phyloP scores from a whole-genome alignment of 2,888 invertebrate species.

The Malachius bipustulatus region DNA sequence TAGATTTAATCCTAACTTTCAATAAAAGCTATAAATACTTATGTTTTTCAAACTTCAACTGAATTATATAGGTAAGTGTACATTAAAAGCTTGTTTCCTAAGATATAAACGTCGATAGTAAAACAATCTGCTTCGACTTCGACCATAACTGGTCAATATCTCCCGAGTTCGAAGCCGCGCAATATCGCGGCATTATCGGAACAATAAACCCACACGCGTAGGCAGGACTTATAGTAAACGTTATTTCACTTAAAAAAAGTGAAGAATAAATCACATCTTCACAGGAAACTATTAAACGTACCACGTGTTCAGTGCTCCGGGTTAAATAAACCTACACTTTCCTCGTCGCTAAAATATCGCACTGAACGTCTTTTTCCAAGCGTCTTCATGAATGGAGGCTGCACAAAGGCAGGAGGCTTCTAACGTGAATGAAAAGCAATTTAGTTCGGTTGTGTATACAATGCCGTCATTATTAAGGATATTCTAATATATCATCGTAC shows the following conservation, averaged over 20 bases:
- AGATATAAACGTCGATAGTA: too few species aligned
- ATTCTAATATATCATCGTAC: constrained; percentile 37
- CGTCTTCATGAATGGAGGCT: neutral
- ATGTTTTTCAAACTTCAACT: too few species aligned
- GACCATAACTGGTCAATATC: too few species aligned
- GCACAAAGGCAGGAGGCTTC: constrained; percentile 5
- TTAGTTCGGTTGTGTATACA: constrained; percentile 24
- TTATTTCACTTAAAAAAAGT: constrained; percentile 9
- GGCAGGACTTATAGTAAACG: neutral
- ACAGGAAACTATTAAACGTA: constrained; percentile 24
- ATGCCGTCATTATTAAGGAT: constrained; percentile 35
- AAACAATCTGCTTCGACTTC: too few species aligned
- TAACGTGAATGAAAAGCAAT: constrained; percentile 13
- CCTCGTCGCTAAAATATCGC: constrained; percentile 4
- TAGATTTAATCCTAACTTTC: too few species aligned
- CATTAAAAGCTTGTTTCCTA: too few species aligned
- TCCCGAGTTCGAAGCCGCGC: too few species aligned
- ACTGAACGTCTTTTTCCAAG: constrained; percentile 4
- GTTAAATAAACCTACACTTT: constrained; percentile 13
- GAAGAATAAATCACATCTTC: constrained; percentile 23
- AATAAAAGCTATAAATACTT: too few species aligned
- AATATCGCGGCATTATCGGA: too few species aligned
- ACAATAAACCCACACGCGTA: neutral
- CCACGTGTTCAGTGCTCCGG: constrained; percentile 21
- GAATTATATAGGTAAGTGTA: too few species aligned